Evolutionary conservation across 2,888 invertebrate genomes (phyloP).

Genomic region (Laspeyria flexula): DNA sequence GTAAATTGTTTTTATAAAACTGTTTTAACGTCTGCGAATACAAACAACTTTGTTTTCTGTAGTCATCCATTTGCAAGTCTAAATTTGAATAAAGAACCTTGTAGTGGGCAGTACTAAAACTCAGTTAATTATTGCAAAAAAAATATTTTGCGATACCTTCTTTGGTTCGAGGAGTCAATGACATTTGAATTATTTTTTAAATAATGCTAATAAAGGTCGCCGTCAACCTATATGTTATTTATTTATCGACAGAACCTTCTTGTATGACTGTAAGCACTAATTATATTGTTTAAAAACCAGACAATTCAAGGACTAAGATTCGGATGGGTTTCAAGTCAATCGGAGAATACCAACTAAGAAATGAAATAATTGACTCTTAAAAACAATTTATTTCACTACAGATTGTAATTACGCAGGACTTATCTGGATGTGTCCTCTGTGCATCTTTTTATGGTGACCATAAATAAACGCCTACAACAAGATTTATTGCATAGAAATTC

Average conservation of each 20-base stretch:
- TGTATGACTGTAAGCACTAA: background rate
- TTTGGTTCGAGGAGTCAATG: slow-evolving; percentile 31
- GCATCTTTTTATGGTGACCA: slow-evolving; percentile 68
- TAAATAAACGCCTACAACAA: slow-evolving; percentile 72
- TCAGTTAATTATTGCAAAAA: slow-evolving; percentile 30
- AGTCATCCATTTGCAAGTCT: slow-evolving; percentile 9
- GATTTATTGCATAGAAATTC: slow-evolving; percentile 68
- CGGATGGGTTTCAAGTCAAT: no score
- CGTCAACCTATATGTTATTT: slow-evolving; percentile 22
- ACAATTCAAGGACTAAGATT: no score
- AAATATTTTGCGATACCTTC: slow-evolving; percentile 19
- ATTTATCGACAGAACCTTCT: slow-evolving; percentile 8
- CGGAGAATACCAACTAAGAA: no score
- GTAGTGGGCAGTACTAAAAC: slow-evolving; percentile 29
- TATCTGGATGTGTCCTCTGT: slow-evolving; percentile 65
- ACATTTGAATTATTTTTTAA: slow-evolving; percentile 27
- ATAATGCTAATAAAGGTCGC: slow-evolving; percentile 25
- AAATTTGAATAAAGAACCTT: slow-evolving; percentile 32
- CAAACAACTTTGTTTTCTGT: slow-evolving; percentile 19
- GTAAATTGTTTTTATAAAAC: no score
- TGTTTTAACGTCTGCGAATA: slow-evolving; percentile 12
- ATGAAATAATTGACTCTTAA: no score
- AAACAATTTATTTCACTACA: background rate
- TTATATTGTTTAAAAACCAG: no score
- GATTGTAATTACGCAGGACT: slow-evolving; percentile 54